These are phyloP conservation scores for Agrochola circellaris DNA, from an alignment of 2,888 invertebrate species.

Conservation along the genomic window DNA sequence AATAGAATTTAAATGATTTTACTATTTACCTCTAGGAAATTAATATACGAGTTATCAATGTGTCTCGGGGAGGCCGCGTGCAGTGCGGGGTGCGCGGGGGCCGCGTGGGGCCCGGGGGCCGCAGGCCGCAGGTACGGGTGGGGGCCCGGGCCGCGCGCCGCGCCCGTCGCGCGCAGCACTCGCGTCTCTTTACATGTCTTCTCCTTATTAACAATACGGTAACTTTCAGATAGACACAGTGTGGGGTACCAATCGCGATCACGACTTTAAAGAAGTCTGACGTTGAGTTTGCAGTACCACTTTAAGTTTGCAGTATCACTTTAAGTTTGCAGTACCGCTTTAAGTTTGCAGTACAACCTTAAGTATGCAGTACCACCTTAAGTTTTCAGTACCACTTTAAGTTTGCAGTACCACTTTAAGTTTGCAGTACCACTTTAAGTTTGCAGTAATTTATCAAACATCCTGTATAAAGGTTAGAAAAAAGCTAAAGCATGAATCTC, in stretches of 20 bases:
- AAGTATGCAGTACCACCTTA: too few relatives aligned
- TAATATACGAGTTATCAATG: constrained; percentile 61
- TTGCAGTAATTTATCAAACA: constrained; percentile 53
- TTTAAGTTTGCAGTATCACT: too few relatives aligned
- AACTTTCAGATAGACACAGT: constrained; percentile 35
- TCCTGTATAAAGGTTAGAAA: neutral
- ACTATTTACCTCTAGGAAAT: constrained; percentile 59
- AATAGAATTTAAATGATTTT: constrained; percentile 28
- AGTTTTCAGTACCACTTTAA: too few relatives aligned
- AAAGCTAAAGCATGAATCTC: neutral
- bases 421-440: constrained; percentile 14
- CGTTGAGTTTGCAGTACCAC: neutral
- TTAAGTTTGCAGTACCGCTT: neutral
- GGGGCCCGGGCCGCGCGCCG: constrained; percentile 25
- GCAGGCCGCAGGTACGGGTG: constrained; percentile 43
- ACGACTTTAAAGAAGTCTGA: neutral
- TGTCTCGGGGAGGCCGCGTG: constrained; percentile 58
- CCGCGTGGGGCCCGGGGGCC: constrained; percentile 23
- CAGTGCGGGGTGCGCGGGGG: constrained; percentile 50
- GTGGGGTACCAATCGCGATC: neutral
- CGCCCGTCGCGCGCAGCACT: constrained; percentile 23
- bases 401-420: too few relatives aligned
- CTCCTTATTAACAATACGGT: constrained; percentile 51
- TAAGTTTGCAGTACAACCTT: constrained; percentile 38
- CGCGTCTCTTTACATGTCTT: constrained; percentile 46